phyloP scores from a whole-genome alignment of 2,888 invertebrate genomes.

The Philereme transversata region DNA sequence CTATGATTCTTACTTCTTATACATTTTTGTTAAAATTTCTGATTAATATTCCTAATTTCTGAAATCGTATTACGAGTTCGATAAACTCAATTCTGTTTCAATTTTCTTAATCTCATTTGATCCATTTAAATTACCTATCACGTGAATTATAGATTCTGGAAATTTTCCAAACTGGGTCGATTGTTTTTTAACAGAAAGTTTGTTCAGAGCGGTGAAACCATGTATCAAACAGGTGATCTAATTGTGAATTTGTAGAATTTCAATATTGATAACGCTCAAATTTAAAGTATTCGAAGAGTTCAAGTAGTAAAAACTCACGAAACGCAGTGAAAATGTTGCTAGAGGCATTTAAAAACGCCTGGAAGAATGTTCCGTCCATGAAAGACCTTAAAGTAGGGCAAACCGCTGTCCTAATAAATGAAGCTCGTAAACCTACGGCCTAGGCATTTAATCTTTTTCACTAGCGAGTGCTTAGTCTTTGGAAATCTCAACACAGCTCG shows the following conservation, averaged over 20 bases:
- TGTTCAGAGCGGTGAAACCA: constrained; percentile 2
- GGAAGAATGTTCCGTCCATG: constrained; percentile 2
- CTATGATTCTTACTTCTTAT: too few relatives aligned
- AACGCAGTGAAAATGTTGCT: too few relatives aligned
- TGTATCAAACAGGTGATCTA: background rate
- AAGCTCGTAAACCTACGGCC: constrained; percentile 3
- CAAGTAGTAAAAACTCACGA: too few relatives aligned
- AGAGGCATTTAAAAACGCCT: background rate
- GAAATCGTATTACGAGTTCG: background rate
- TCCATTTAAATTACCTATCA: constrained; percentile 6
- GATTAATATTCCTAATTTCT: too few relatives aligned
- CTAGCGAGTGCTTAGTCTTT: background rate
- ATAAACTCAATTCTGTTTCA: constrained; percentile 5
- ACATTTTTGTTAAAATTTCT: too few relatives aligned
- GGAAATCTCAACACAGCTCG: too few relatives aligned
- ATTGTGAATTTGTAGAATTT: constrained; percentile 11
- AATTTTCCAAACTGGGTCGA: constrained; percentile 8
- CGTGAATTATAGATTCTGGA: constrained; percentile 2
- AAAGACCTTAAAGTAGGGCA: constrained; percentile 14
- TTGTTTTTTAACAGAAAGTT: constrained; percentile 13
- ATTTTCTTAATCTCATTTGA: constrained; percentile 8
- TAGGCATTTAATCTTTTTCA: constrained; percentile 2
- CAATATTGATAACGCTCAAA: background rate
- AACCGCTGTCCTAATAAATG: constrained; percentile 12
- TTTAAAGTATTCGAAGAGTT: too few relatives aligned